Percentiles rank a stretch among this genome's conserved stretches.
Evolutionary conservation across 2,888 invertebrate genomes (phyloP).

Genomic region (Lochmaea capreae): DNA sequence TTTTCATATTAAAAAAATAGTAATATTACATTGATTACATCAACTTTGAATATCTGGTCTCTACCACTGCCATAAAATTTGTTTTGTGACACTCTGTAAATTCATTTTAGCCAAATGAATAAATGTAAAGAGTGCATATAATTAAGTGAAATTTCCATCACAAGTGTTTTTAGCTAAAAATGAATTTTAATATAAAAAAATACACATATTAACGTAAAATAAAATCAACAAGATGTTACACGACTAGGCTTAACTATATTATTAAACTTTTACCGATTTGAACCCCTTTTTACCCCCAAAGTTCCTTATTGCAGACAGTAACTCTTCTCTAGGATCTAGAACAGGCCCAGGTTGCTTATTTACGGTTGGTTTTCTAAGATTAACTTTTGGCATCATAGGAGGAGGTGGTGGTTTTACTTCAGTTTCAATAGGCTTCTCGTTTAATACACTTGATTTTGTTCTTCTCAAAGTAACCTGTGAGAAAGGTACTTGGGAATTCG

Average conservation of each 20-base stretch:
- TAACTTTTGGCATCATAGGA: slow-evolving; percentile 58
- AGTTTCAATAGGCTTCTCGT: slow-evolving; percentile 22
- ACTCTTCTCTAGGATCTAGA: slow-evolving; percentile 73
- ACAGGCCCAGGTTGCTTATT: slow-evolving; percentile 47
- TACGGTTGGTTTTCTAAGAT: slow-evolving; percentile 49
- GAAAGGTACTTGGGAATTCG: slow-evolving; percentile 61
- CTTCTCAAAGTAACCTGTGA: slow-evolving; percentile 67
- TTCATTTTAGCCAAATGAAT: background rate
- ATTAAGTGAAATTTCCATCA: too few species aligned
- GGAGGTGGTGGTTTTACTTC: slow-evolving; percentile 57
- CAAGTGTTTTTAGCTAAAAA: too few species aligned
- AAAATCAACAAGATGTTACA: slow-evolving; percentile 25
- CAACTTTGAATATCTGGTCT: too few species aligned
- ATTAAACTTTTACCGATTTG: slow-evolving; percentile 56
- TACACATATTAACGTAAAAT: background rate
- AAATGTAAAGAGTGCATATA: too few species aligned
- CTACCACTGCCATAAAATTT: background rate
- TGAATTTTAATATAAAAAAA: background rate
- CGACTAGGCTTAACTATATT: background rate
- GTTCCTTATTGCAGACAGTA: slow-evolving; percentile 78
- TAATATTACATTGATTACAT: too few species aligned
- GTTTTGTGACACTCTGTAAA: background rate
- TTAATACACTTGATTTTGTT: slow-evolving; percentile 61
- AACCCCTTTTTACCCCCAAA: slow-evolving; percentile 70
- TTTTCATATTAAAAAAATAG: background rate